Evolutionary conservation across 2,888 invertebrate genomes (phyloP), one percentile per base, ranked within the genome.

Genomic region (Sphinx pinastri): DNA sequence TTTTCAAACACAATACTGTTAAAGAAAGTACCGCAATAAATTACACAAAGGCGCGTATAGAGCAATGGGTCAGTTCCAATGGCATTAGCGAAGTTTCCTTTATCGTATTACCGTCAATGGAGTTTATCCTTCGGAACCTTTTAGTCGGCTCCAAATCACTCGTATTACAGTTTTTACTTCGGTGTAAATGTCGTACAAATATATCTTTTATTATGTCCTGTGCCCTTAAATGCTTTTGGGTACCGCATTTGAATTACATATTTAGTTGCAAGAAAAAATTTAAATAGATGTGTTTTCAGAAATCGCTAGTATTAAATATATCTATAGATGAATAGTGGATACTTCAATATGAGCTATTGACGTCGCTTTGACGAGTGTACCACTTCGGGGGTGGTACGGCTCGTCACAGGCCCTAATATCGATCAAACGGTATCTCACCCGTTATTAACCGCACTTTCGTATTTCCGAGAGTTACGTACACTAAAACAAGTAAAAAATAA

Each of bases 71-170:
- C 16, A 47, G 47, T 47, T 19, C 60, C 47, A 16, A 12, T 47
- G 10, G 16, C 60, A 63, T 63, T 63, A 63, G 19, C 45, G 12
- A 47, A 63, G 16, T 63, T 63, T 16, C 60, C 19, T 63, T 63
- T 63, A 63, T 63, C 60, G 47, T 47, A 63, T 63, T 63, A 63
- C 16, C 47, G 60, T 63, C 60, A 63, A 63, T 63, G 12, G 60
- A 63, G 47, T 63, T 47, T 63, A 63, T 63, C 47, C 60, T 47
- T 31, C 31, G 14, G 45, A 63, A 57, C 68, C 55, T 58, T 68
- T 58, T 14, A 47, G 68, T 13, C 68, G 38, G 19, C 19, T 25
- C 47, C 16, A 12, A 59, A 10, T 45, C 25, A 63, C 60, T 16
- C 47, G 19, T 57, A 57, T 63, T 47, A 63, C 14, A 63, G 47